Percentiles rank a stretch among this genome's conserved stretches.
These are phyloP conservation scores for Papilio protenor DNA, from an alignment of 2,888 invertebrate species.

Conservation along the genomic window DNA sequence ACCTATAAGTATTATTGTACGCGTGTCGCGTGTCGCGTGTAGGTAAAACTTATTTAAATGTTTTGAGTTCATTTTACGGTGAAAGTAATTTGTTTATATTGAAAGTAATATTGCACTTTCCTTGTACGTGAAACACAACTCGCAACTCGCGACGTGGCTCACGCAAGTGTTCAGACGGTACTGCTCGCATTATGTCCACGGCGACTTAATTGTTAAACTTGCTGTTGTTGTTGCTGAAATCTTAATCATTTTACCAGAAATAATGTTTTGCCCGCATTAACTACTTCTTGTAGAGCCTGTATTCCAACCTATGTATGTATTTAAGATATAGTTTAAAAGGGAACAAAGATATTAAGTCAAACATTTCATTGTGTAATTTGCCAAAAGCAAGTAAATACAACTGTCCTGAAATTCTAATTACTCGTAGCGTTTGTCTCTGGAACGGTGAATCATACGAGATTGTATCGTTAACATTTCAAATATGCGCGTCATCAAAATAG, in stretches of 20 bases:
- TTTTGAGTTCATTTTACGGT: not conserved
- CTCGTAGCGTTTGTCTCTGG: not conserved
- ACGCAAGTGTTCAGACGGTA: conserved; percentile 19
- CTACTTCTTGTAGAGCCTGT: not conserved
- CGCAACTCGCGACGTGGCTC: conserved; percentile 12
- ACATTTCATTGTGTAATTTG: not conserved
- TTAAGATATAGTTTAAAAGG: not conserved
- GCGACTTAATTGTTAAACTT: not conserved
- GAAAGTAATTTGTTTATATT: conserved; percentile 23
- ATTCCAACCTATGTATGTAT: not conserved
- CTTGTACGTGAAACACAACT: not conserved
- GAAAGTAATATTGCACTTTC: conserved; percentile 19
- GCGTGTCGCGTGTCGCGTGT: not conserved
- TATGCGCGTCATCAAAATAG: conserved; percentile 22
- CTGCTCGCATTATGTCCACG: not conserved
- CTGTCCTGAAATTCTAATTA: not conserved
- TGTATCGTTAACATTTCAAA: conserved; percentile 5
- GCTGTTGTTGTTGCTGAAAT: not conserved
- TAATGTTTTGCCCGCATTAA: not conserved
- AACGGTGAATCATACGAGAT: conserved; percentile 14
- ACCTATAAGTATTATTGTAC: not conserved
- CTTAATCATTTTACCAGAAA: not conserved
- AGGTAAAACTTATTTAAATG: not conserved
- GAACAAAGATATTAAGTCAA: not conserved
- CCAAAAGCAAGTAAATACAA: not conserved